Evolutionary conservation across 2,888 invertebrate genomes (phyloP), one percentile per base, ranked within the genome.

Genomic region (Orchesella flavescens): DNA sequence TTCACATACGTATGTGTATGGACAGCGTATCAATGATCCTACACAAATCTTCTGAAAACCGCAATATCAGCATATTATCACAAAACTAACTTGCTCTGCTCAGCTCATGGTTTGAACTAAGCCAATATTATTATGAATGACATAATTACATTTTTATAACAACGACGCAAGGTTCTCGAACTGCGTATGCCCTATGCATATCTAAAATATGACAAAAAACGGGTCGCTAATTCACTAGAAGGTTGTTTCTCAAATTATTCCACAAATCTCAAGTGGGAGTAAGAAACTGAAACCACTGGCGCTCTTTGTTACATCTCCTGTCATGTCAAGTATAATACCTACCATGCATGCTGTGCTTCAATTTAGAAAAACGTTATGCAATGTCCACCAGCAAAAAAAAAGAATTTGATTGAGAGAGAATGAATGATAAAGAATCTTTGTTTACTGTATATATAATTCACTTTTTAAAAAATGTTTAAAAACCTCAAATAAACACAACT

Each of bases 291-390:
- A 19, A 43, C 34, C 34, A 34, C 34, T 34, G 34, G 34, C 34
- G 34, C 34, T 34, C 34, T 34, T 34, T 34, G 34, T 34, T 34
- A 34, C 34, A 34, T 34, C 34, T 34, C 34, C 34, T 34, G 34
- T 34, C 34, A 34, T 4, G 34, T 34, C 34, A 34, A 34, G 34
- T 34, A 7, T 4, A 34, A 34, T 34, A 34, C 3, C 34, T 57
- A 57, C 57, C 57, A 57, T 10, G 57, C 17, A 57, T n/a, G 65
- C 12, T 71, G n/a, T 65, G n/a, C 77, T 83, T 83, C 71, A 83
- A 34, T 34, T 34, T 34, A 7, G 3, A 34, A 34, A n/a, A n/a
- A n/a, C n/a, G 77, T 77, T 83, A 83, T 77, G 83, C 77, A 77
- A 83, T 57, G 71, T 72, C 59, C 44, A 43, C 43, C 53, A 59